These are phyloP conservation scores for Apolygus lucorum DNA, from an alignment of 1,140 invertebrate genomes.

Conservation along the genomic window DNA sequence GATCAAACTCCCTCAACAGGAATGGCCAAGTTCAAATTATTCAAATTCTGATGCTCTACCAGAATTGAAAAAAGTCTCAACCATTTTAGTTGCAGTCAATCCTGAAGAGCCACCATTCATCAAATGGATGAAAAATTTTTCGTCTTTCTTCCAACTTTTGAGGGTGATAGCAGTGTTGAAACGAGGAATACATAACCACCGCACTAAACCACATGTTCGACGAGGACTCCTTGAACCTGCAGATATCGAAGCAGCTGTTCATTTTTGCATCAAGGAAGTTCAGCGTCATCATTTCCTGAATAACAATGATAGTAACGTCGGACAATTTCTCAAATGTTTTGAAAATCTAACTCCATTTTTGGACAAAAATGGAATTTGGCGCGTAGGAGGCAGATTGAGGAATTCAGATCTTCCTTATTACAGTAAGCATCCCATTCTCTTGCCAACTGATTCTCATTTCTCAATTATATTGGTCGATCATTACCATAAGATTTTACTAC, in stretches of 20 bases:
- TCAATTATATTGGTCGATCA: too few relatives aligned
- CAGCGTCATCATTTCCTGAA: not conserved
- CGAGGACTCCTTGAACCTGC: not conserved
- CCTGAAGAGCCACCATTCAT: not conserved
- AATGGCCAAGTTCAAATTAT: not conserved
- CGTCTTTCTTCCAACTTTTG: not conserved
- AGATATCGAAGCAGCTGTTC: not conserved
- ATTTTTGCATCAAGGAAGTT: not conserved
- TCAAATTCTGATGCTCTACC: not conserved
- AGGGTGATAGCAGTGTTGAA: not conserved
- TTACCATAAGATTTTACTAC: too few relatives aligned
- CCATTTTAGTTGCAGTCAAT: not conserved
- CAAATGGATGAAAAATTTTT: not conserved
- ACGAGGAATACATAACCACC: too few relatives aligned
- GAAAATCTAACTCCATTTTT: too few relatives aligned
- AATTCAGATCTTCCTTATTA: too few relatives aligned
- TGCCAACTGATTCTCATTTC: too few relatives aligned
- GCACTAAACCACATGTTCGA: too few relatives aligned
- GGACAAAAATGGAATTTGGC: not conserved
- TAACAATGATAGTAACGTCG: too few relatives aligned
- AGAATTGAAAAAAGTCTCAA: not conserved
- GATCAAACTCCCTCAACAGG: not conserved
- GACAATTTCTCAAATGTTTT: too few relatives aligned
- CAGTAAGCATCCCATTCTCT: too few relatives aligned
- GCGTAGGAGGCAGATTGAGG: too few relatives aligned